Percentiles rank a stretch among this genome's conserved stretches.
These are phyloP conservation scores for Taenaris catops DNA, from an alignment of 2,888 invertebrate species.

Conservation along the genomic window DNA sequence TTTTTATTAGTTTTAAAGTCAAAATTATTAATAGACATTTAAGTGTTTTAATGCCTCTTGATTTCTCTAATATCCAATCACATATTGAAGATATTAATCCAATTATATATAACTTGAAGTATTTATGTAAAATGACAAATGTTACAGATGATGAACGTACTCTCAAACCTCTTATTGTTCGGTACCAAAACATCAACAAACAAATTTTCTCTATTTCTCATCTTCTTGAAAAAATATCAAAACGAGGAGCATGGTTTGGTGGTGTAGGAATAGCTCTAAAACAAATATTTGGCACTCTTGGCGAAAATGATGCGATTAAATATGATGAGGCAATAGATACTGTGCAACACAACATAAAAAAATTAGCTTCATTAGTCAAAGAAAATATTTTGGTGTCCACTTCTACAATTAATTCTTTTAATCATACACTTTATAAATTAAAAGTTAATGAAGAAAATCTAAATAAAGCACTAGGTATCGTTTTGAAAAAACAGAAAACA, in stretches of 20 bases:
- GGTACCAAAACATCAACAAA: no score
- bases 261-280: conserved; percentile 25
- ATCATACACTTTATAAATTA: conserved; percentile 18
- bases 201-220: conserved; percentile 25
- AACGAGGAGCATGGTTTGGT: conserved; percentile 25
- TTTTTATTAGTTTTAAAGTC: no score
- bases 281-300: conserved; percentile 27
- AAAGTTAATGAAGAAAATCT: conserved; percentile 15
- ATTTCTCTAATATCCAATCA: no score
- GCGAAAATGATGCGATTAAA: conserved; percentile 25
- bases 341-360: conserved; percentile 19
- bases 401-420: conserved; percentile 14
- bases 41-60: no score
- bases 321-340: conserved; percentile 24
- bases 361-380: conserved; percentile 5
- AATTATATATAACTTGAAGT: no score
- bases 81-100: no score
- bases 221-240: conserved; percentile 14
- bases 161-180: no score
- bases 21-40: no score
- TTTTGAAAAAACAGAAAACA: conserved; percentile 8
- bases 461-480: conserved; percentile 12
- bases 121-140: no score
- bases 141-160: no score
- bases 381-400: conserved; percentile 25